These are phyloP conservation scores for Amphipoea oculea DNA, from an alignment of 2,888 invertebrate genomes.

Conservation along the genomic window DNA sequence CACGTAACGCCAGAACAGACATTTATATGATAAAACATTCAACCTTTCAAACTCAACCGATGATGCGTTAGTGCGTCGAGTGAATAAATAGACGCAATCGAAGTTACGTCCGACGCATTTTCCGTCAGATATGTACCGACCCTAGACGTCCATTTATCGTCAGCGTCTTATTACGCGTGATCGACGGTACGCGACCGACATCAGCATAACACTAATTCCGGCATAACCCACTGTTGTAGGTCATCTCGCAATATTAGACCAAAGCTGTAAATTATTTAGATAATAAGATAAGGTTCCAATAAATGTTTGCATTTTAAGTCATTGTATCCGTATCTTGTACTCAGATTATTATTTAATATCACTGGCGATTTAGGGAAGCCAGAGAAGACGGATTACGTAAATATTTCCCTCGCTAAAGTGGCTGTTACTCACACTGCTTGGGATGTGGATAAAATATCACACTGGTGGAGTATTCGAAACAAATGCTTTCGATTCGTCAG, in stretches of 20 bases:
- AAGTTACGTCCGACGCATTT: too few relatives aligned
- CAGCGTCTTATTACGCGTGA: too few relatives aligned
- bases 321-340: constrained; percentile 13
- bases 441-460: constrained; percentile 37
- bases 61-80: too few relatives aligned
- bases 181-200: too few relatives aligned
- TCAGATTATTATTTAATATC: constrained; percentile 33
- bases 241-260: constrained; percentile 28
- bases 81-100: too few relatives aligned
- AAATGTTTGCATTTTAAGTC: constrained; percentile 37
- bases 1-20: too few relatives aligned
- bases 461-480: constrained; percentile 33
- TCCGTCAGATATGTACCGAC: too few relatives aligned
- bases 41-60: too few relatives aligned
- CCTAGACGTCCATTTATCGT: too few relatives aligned
- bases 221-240: constrained; percentile 29
- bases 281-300: constrained; percentile 31
- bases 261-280: constrained; percentile 38
- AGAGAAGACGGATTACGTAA: constrained; percentile 15
- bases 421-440: constrained; percentile 8
- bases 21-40: too few relatives aligned
- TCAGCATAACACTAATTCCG: too few relatives aligned
- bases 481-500: constrained; percentile 57
- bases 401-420: constrained; percentile 4
- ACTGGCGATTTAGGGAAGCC: constrained; percentile 28